Evolutionary conservation across 1,140 invertebrate species (phyloP), one percentile per base, ranked within the genome.

Genomic region (Atta texana): DNA sequence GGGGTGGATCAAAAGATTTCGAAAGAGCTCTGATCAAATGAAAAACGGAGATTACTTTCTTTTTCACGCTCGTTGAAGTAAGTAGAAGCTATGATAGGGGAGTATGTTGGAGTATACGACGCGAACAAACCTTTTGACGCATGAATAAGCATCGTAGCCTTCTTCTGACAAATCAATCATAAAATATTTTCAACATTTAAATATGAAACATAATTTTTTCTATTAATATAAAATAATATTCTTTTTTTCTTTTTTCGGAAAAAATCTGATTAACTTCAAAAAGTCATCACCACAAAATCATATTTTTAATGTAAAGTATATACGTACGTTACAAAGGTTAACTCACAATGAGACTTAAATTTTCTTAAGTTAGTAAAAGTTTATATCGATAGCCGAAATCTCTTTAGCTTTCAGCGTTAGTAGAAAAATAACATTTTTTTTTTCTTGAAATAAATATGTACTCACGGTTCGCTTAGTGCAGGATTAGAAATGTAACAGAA

Each of bases 401-500:
- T 39, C 34, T 39, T 39, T 39, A 39, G 6, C 6, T 39, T 39
- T 39, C 34, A 39, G 34, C 34, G 34, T 39, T 39, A 49, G 21
- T 53, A 59, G 18, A 34, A 18, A 39, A 34, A 44, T 24, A 24
- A 44, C 34, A 28, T 44, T 44, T 44, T 3, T 3, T 3, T 31
- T 44, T 44, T 39, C 3, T 76, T 18, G 3, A 24, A 18, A 39
- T 64, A 34, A 66, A 53, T n/a, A n/a, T 68, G 12, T 72, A 74
- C 68, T 84, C 28, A 74, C 80, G 55, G 39, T 14, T 84, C 69
- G 6, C 55, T 61, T 49, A 31, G 3, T 8, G 18, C 69, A 49
- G 69, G 16, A 16, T 28, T 74, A 18, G n/a, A 74, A 51, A 64
- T n/a, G 34, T 57, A 61, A 84, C n/a, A 51, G 18, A 74, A 49